Base-by-base conservation (phyloP, 2,888 invertebrate species). In the Pycnomerus fuliginosus region DNA sequence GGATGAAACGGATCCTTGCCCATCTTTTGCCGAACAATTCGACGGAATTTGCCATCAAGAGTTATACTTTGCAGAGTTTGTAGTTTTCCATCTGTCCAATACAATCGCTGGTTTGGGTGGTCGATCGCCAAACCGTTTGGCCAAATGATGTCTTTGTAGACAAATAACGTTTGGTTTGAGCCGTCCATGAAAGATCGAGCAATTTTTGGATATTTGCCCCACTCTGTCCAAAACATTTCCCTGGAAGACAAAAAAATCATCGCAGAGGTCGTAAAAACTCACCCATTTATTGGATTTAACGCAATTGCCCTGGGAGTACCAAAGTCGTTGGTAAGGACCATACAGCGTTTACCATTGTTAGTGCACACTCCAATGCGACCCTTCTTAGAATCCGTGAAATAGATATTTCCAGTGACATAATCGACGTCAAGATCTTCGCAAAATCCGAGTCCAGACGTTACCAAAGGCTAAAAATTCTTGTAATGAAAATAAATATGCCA, bases 191-290 rank as follows among this genome's bases (percentile, higher is more conserved):
- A 79, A 3, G 92, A 82, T 4, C 78, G 74, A 55, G 85, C 87
- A 55, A 97, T 92, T 61, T 85, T 78, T 0, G 87, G 80, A 5
- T 72, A 74, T 0, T 70, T 60, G 2, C 89, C 89, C 88, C 90
- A 93, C 69, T 95, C 94, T 1, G 90, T 85, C 94, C 95, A 97
- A 72, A 84, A 96, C 83, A 97, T 86, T 57, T 78, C 74, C 1
- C 90, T 90, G 61, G 32, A 70, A n/a, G n/a, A n/a, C n/a, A n/a
- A n/a, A n/a, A n/a, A n/a, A n/a, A n/a, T n/a, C n/a, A n/a, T n/a
- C n/a, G n/a, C n/a, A n/a, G n/a, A n/a, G n/a, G 61, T 38, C 43
- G 17, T 14, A n/a, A n/a, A n/a, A n/a, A n/a, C 64, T 72, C 73
- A 85, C 79, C 89, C 88, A 17, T 77, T 75, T 2, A 65, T 69